Conservation (phyloP, 2,888 invertebrate genomes). For the Pseudanteris insignis region DNA sequence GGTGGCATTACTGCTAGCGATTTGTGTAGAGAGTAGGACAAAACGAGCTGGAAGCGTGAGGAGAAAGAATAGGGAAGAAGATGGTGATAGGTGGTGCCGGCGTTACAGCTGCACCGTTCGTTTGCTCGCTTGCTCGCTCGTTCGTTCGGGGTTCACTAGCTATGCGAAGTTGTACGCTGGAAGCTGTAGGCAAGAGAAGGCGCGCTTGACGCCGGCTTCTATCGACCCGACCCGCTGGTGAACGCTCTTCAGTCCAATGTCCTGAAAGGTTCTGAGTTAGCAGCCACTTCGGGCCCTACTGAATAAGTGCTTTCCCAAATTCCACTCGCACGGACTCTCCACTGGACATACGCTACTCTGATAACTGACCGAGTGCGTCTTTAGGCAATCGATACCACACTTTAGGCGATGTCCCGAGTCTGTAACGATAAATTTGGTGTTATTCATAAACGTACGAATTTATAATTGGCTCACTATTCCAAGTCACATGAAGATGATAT, state of each 20-base stretch:
- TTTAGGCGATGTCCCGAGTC: too few species aligned
- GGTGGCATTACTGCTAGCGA: too few species aligned
- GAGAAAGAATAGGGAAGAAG: background rate
- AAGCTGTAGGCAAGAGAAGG: constrained; percentile 25
- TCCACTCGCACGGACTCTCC: constrained; percentile 5
- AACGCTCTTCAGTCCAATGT: constrained; percentile 19
- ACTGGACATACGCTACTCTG: constrained; percentile 3
- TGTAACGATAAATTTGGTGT: too few species aligned
- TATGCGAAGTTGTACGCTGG: constrained; percentile 19
- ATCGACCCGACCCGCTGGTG: constrained; percentile 27
- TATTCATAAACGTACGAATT: too few species aligned
- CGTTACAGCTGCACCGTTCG: constrained; percentile 7
- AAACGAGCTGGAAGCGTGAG: too few species aligned
- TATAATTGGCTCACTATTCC: too few species aligned
- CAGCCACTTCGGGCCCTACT: constrained; percentile 20
- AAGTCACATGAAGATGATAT: too few species aligned
- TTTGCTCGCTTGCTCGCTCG: too few species aligned
- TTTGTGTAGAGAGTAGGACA: too few species aligned
- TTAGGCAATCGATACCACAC: constrained; percentile 16
- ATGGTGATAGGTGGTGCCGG: constrained; percentile 5
- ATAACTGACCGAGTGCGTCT: constrained; percentile 10
- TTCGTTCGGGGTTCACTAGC: constrained; percentile 16
- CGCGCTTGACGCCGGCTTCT: constrained; percentile 24
- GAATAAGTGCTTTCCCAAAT: constrained; percentile 15
- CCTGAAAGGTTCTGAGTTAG: constrained; percentile 26